A percentile compares a stretch with the other conserved stretches of the same genome.
phyloP scores from a whole-genome alignment of 2,888 invertebrate species.

The Eupithecia vulgata region DNA sequence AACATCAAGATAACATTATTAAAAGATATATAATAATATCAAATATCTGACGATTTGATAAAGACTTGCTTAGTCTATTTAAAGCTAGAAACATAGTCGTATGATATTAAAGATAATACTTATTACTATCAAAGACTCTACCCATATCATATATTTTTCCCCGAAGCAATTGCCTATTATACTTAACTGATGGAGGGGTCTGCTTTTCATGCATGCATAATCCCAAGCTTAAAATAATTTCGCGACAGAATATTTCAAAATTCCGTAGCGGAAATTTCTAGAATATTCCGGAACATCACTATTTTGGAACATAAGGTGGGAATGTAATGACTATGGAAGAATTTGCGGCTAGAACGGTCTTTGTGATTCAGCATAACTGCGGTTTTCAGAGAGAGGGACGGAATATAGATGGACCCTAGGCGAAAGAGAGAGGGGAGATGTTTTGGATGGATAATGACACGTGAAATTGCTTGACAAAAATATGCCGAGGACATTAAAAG shows the following conservation, averaged over 20 bases:
- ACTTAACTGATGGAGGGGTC: background rate
- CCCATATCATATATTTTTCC: background rate
- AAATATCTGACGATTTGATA: no score
- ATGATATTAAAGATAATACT: no score
- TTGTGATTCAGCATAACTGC: slow-evolving; percentile 42
- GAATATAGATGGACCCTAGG: background rate
- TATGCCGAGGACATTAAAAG: slow-evolving; percentile 9
- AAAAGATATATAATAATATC: no score
- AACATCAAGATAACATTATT: no score
- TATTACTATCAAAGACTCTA: background rate
- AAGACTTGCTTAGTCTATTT: no score
- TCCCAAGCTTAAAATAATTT: background rate
- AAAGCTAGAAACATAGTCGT: no score
- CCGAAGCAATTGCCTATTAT: background rate
- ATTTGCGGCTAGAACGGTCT: slow-evolving; percentile 39
- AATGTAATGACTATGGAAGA: slow-evolving; percentile 45
- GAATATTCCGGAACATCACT: slow-evolving; percentile 29
- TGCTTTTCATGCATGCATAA: slow-evolving; percentile 1
- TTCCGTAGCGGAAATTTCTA: background rate
- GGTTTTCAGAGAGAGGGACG: slow-evolving; percentile 18
- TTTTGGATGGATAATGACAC: slow-evolving; percentile 27
- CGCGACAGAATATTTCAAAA: slow-evolving; percentile 1
- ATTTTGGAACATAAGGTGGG: slow-evolving; percentile 35
- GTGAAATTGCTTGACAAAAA: slow-evolving; percentile 29
- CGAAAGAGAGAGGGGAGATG: background rate